Evolutionary conservation across 2,888 invertebrate genomes (phyloP).

Genomic region (Acronicta aceris): DNA sequence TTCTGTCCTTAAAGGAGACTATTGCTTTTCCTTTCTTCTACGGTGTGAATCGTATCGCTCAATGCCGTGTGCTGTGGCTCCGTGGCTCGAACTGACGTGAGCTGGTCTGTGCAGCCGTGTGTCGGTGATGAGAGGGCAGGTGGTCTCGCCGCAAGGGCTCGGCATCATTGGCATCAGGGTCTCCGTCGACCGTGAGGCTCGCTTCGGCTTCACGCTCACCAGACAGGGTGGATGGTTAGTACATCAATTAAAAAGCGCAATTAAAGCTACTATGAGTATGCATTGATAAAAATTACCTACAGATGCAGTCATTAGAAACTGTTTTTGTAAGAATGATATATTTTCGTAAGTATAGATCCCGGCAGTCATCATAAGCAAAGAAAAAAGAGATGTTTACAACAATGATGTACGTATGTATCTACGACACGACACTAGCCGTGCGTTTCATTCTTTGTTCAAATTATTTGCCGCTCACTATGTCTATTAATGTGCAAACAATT

Average conservation of each 20-base stretch:
- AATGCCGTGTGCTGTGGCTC: conserved; percentile 64
- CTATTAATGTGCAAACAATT: background rate
- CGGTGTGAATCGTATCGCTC: conserved; percentile 69
- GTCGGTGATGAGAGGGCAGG: conserved; percentile 99
- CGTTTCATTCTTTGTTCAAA: too few species aligned
- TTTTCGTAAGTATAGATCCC: too few species aligned
- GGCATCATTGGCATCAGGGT: conserved; percentile 99
- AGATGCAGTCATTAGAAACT: too few species aligned
- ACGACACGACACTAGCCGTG: too few species aligned
- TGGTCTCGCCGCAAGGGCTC: conserved; percentile 97
- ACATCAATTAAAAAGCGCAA: conserved; percentile 12
- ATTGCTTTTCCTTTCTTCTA: conserved; percentile 2
- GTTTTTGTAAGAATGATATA: too few species aligned
- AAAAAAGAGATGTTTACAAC: too few species aligned
- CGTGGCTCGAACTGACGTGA: conserved; percentile 72
- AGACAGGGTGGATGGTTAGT: conserved; percentile 98
- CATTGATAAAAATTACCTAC: too few species aligned
- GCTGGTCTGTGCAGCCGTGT: conserved; percentile 95
- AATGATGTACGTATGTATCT: too few species aligned
- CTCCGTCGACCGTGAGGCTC: conserved; percentile 97
- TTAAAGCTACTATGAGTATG: background rate
- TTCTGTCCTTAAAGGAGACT: background rate
- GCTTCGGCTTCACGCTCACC: conserved; percentile 98
- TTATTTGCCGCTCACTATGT: too few species aligned
- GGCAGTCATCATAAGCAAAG: too few species aligned